Evolutionary conservation across 30 jellyfish, hydroid and myxozoan genomes (phyloP), one percentile per base, ranked within the genome.

Genomic region (Aurelia coerulea): DNA sequence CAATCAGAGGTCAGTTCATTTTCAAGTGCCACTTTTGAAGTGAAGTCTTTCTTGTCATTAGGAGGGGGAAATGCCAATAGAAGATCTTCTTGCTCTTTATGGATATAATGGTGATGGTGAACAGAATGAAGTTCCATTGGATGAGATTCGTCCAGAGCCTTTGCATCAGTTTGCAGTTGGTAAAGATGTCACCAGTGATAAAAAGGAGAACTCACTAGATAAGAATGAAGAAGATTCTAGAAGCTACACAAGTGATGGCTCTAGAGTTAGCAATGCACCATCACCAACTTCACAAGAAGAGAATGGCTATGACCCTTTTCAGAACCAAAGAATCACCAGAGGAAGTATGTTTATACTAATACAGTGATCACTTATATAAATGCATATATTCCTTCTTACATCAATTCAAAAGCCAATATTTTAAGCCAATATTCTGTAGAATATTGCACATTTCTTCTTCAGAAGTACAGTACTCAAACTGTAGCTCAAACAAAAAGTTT

Each of bases 51-150:
- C 6, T 46, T 46, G 15, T 18, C 42, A 50, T 78, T 59, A 95
- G 99, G 99, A 95, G 65, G 99, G 99, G 17, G 99, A 95, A 34
- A 95, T 95, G 99, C 99, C 99, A 60, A 83, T 95, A 4, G 99
- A 95, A 90, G 97, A 95, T 62, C 93, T 95, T 18, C 89, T 95
- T 52, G 90, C 91, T 32, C 85, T 95, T 69, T 95, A 90, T 72
- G 94, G 94, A 17, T 83, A 90, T 59, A 79, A 74, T 35, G 96
- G 91, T 70, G 91, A 78, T 68, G 88, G 80, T n/a, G 96, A 88
- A 12, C 91, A 77, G 6, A 80, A 60, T 23, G 96, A 87, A 76
- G 89, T 87, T 32, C 96, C 96, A 17, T 69, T 87, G 11, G 96
- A 83, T 34, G 92, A 87, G 73, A 75, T 87, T 35, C 83, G 88